Percentiles rank a stretch among this genome's conserved stretches.
Conservation (phyloP, 1,140 invertebrate genomes). For the Probaryconus sp. region DNA sequence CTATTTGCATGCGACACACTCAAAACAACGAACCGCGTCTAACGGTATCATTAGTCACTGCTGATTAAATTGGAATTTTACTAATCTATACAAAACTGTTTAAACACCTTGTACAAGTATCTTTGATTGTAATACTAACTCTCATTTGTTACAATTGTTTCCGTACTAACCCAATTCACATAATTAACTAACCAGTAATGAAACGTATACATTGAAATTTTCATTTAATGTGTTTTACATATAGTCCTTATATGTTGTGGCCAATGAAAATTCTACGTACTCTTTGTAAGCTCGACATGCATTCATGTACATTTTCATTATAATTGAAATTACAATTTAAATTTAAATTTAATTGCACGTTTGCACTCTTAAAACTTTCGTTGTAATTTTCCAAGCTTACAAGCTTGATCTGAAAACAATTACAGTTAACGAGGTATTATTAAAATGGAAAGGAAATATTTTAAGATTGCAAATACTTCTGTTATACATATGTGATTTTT, state of each 20-base stretch:
- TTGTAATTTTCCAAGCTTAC: too few relatives aligned
- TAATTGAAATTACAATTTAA: background rate
- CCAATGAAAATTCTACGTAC: background rate
- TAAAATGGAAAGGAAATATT: too few relatives aligned
- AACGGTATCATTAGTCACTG: background rate
- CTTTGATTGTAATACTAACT: conserved; percentile 3
- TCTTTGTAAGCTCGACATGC: conserved; percentile 24
- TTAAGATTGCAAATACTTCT: too few relatives aligned
- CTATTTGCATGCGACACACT: conserved; percentile 14
- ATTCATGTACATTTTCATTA: background rate
- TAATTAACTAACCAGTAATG: too few relatives aligned
- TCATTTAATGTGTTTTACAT: too few relatives aligned
- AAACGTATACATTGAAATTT: too few relatives aligned
- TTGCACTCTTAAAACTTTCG: too few relatives aligned
- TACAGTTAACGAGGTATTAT: too few relatives aligned
- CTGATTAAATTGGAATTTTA: conserved; percentile 23
- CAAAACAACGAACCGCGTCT: background rate
- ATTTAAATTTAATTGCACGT: background rate
- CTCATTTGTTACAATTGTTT: background rate
- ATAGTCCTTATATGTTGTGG: conserved; percentile 13
- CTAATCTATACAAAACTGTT: too few relatives aligned
- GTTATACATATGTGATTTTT: too few relatives aligned
- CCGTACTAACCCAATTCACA: conserved; percentile 1
- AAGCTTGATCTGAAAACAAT: too few relatives aligned
- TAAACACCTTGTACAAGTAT: conserved; percentile 1